Conservation (phyloP, 2,113 vertebrate genomes). For the Delphinapterus leucas region DNA sequence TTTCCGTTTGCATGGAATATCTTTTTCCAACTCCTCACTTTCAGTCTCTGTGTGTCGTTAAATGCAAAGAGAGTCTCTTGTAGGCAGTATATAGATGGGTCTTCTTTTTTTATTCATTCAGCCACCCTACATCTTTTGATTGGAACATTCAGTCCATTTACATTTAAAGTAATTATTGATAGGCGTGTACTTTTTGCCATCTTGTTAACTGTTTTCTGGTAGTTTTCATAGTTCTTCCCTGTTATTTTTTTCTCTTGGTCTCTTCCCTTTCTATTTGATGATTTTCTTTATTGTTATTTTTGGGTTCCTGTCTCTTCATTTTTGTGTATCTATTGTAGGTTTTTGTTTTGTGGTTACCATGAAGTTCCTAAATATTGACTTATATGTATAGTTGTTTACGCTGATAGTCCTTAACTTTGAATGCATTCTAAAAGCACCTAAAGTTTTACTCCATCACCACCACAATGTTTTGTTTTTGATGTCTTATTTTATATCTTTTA, state of each 20-base stretch:
- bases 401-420: not conserved
- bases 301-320: not conserved
- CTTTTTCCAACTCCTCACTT: not conserved
- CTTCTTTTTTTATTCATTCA: not conserved
- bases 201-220: not conserved
- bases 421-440: not conserved
- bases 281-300: not conserved
- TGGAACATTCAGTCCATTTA: not conserved
- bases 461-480: not conserved
- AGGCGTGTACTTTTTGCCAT: not conserved
- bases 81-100: not conserved
- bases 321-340: not conserved
- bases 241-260: not conserved
- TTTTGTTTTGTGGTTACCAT: not conserved
- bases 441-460: not conserved
- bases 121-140: not conserved
- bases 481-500: not conserved
- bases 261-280: not conserved
- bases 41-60: not conserved
- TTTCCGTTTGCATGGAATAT: not conserved
- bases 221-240: not conserved
- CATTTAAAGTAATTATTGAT: not conserved
- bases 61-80: not conserved
- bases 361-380: not conserved
- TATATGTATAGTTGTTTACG: not conserved